Evolutionary conservation across 2,797 vertebrate species (phyloP).

Genomic region (Sebastes trivittatus): DNA sequence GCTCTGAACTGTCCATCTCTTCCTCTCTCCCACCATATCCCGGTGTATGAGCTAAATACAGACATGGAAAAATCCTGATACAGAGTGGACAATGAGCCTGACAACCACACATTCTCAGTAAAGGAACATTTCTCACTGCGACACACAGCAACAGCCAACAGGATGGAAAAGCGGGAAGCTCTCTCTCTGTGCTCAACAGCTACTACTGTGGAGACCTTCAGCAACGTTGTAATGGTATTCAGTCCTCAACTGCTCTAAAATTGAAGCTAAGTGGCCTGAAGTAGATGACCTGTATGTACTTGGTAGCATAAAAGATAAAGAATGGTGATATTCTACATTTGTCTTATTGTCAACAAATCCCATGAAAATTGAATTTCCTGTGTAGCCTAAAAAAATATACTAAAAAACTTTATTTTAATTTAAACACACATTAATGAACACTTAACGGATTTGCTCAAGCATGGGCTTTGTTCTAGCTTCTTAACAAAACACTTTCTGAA

Average conservation of each 20-base stretch:
- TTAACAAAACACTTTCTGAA: not conserved
- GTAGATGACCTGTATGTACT: not conserved
- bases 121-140: not conserved
- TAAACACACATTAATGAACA: not conserved
- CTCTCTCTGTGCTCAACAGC: not conserved
- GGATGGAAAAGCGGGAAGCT: not conserved
- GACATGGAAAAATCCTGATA: conserved; percentile 54
- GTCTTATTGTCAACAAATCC: too few species aligned
- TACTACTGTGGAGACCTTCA: not conserved
- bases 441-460: not conserved
- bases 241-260: not conserved
- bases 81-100: conserved; percentile 37
- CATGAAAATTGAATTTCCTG: not conserved
- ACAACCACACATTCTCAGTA: not conserved
- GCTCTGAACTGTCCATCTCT: conserved; percentile 66
- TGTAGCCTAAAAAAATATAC: not conserved
- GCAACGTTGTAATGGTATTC: not conserved
- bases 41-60: conserved; percentile 62
- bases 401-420: not conserved
- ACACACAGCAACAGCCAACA: not conserved
- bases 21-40: conserved; percentile 61
- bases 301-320: not conserved
- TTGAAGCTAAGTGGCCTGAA: not conserved
- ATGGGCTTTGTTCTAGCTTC: not conserved
- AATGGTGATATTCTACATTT: not conserved